A percentile compares a stretch with the other conserved stretches of the same genome.
Evolutionary conservation across 2,888 invertebrate species (phyloP).

Genomic region (Pseudococcus jackbeardsleyi): DNA sequence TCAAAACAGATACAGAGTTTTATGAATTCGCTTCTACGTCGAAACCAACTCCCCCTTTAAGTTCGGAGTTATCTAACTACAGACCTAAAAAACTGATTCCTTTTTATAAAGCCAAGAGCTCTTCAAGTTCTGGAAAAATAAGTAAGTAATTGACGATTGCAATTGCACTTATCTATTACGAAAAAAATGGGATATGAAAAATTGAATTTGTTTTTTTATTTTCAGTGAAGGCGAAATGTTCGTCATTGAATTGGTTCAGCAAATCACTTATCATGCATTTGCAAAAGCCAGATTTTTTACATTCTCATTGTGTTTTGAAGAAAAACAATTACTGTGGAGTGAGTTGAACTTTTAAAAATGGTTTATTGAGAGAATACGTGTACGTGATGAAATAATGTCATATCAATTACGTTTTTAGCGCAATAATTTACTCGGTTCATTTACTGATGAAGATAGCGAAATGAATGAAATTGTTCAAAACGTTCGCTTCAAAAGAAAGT

Average conservation of each 20-base stretch:
- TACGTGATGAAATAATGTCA: too few species aligned
- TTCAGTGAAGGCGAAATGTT: constrained; percentile 52
- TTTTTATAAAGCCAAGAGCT: constrained; percentile 32
- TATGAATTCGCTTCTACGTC: constrained; percentile 41
- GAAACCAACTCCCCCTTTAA: constrained; percentile 11
- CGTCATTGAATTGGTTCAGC: constrained; percentile 51
- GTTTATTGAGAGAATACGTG: neutral
- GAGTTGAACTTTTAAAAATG: neutral
- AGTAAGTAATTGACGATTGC: constrained; percentile 15
- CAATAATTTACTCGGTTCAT: constrained; percentile 4
- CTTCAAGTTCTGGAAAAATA: constrained; percentile 48
- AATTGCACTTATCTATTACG: neutral
- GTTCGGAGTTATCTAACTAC: constrained; percentile 6
- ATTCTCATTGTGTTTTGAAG: constrained; percentile 46
- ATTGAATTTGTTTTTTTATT: neutral
- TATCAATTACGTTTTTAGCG: neutral
- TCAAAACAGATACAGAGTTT: constrained; percentile 47
- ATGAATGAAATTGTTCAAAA: constrained; percentile 56
- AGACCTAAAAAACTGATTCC: neutral
- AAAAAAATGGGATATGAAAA: neutral
- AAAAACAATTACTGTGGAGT: constrained; percentile 4
- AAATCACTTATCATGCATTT: constrained; percentile 56
- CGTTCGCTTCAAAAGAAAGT: constrained; percentile 52
- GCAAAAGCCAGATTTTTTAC: constrained; percentile 53
- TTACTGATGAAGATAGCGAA: constrained; percentile 7